Conservation (phyloP, 1,140 invertebrate species). For the Drosophila melanica region DNA sequence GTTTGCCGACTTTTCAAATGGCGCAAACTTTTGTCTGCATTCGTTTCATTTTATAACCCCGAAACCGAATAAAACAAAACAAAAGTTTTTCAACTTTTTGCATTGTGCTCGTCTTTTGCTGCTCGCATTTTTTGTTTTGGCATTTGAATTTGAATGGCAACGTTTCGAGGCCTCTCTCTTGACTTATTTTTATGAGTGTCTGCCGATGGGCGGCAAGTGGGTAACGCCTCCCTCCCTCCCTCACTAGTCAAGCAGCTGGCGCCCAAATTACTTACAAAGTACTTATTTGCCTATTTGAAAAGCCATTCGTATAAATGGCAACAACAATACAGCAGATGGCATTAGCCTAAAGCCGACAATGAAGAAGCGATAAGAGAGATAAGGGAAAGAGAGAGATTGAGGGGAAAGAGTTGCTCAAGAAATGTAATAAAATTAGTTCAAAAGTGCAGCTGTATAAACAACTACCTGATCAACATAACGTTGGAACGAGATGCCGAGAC, state of each 20-base stretch:
- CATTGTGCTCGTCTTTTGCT: slow-evolving; percentile 40
- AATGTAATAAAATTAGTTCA: slow-evolving; percentile 72
- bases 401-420: slow-evolving; percentile 30
- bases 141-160: slow-evolving; percentile 72
- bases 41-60: slow-evolving; percentile 76
- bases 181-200: slow-evolving; percentile 72
- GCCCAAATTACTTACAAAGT: slow-evolving; percentile 76
- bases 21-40: slow-evolving; percentile 64
- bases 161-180: slow-evolving; percentile 61
- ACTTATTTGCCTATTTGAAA: slow-evolving; percentile 78
- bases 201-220: slow-evolving; percentile 39
- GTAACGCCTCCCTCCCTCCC: not conserved
- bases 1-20: slow-evolving; percentile 64
- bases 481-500: not conserved
- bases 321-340: slow-evolving; percentile 22
- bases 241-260: slow-evolving; percentile 35
- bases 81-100: slow-evolving; percentile 71
- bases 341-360: slow-evolving; percentile 14
- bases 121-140: slow-evolving; percentile 52
- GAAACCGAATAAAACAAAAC: slow-evolving; percentile 72
- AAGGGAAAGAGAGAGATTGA: not conserved
- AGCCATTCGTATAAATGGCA: slow-evolving; percentile 68
- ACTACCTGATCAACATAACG: slow-evolving; percentile 69
- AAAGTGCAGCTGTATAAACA: slow-evolving; percentile 74
- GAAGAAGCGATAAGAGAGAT: slow-evolving; percentile 3